phyloP scores from a whole-genome alignment of 2,113 vertebrate genomes.

The Propithecus coquereli region DNA sequence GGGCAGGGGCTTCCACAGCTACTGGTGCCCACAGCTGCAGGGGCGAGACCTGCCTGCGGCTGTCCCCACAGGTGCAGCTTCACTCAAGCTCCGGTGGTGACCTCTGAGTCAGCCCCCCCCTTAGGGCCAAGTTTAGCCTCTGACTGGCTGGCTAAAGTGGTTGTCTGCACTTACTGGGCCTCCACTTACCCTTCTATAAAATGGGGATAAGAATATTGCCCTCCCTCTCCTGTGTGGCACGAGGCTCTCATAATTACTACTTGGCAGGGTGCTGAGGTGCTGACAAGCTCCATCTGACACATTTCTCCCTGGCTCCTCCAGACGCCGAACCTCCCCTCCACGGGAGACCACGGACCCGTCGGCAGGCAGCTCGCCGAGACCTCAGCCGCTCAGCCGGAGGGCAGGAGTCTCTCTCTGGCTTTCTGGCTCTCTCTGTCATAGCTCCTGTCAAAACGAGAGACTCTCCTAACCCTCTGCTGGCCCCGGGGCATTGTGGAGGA shows the following conservation, averaged over 20 bases:
- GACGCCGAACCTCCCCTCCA: background rate
- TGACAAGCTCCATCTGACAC: conserved; percentile 66
- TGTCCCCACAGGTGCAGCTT: conserved; percentile 48
- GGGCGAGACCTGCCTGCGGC: background rate
- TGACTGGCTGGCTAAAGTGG: conserved; percentile 52
- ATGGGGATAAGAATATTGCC: conserved; percentile 56
- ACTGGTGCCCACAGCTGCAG: background rate
- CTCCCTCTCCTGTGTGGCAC: conserved; percentile 70
- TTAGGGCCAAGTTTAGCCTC: conserved; percentile 57
- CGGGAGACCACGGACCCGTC: background rate
- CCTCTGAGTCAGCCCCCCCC: conserved; percentile 67
- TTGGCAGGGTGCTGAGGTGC: conserved; percentile 60
- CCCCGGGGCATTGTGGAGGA: conserved; percentile 55
- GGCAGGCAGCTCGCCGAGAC: background rate
- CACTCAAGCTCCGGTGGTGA: conserved; percentile 59
- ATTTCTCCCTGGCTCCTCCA: conserved; percentile 50
- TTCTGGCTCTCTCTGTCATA: background rate
- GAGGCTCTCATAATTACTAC: conserved; percentile 68
- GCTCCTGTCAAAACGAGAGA: background rate
- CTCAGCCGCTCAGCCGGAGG: background rate
- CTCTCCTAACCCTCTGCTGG: background rate
- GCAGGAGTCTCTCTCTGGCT: background rate
- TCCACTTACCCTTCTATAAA: conserved; percentile 76
- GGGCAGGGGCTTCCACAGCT: background rate
- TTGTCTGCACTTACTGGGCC: conserved; percentile 67